Base-by-base conservation (phyloP, 2,888 invertebrate genomes). In the Plagiodera versicolora region DNA sequence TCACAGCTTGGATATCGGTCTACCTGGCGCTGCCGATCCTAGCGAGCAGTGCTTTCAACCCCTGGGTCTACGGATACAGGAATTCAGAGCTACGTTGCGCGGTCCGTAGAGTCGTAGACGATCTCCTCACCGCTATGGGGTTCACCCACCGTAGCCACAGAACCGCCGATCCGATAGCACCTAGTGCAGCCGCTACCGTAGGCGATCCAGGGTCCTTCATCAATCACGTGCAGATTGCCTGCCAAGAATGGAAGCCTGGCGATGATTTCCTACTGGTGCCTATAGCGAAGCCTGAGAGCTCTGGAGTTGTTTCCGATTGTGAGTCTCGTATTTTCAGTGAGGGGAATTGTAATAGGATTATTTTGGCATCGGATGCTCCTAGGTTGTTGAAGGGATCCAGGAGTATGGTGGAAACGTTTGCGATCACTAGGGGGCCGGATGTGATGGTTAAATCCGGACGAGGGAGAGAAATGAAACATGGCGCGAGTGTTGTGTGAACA, bases 21-120 rank as follows among this genome's bases (percentile, higher is more conserved):
- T 85, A 84, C 76, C 75, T 87, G 35, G 83, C 84, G 2, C 78
- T 86, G n/a, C 84, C 86, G 1, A 83, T 86, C 14, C 77, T 86
- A 47, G 81, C 83, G 3, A 85, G 84, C 74, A 85, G 85, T 72
- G 84, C 86, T 6, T 79, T 84, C 60, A 87, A 87, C 72, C 87
- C 87, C 0, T 87, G 87, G 86, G 82, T 87, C 35, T 87, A 87
- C 74, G 87, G 86, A 2, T 87, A 85, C 72, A 82, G 86, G 65
- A 87, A 86, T 68, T 81, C 85, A 0, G 87, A 87, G 72, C 83
- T 87, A 68, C 81, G 86, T 11, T 76, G 83, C 0, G 86, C 86
- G 0, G 86, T 86, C 1, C 79, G 83, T 8, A 81, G 84, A 48
- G 83, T 85, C 16, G 79, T 85, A 2, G 84, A 85, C 65, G 83